Percentiles rank a stretch among this genome's conserved stretches.
phyloP scores from a whole-genome alignment of 2,888 invertebrate genomes.

The Eupithecia exiguata region DNA sequence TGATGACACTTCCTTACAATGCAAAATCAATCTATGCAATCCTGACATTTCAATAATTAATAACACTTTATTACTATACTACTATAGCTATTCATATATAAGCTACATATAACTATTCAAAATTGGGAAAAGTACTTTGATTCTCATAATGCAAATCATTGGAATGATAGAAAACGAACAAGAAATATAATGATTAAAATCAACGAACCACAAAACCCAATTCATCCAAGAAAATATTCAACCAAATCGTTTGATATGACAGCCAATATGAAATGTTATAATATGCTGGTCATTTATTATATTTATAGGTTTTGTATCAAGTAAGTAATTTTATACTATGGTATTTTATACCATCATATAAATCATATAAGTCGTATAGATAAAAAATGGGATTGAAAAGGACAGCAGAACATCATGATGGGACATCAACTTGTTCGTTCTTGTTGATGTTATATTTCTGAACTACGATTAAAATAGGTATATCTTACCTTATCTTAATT shows the following conservation, averaged over 20 bases:
- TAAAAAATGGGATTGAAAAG: not conserved
- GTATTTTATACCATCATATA: too few relatives aligned
- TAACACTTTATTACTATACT: too few relatives aligned
- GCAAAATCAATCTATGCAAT: too few relatives aligned
- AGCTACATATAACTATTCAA: too few relatives aligned
- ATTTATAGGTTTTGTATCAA: conserved; percentile 21
- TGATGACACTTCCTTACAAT: too few relatives aligned
- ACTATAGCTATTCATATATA: too few relatives aligned
- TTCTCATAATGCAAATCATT: not conserved
- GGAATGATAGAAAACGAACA: not conserved
- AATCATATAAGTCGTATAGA: not conserved
- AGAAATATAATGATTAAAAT: conserved; percentile 12
- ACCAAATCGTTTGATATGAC: conserved; percentile 29
- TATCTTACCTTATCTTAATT: too few relatives aligned
- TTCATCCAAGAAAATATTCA: conserved; percentile 1
- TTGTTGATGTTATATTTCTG: too few relatives aligned
- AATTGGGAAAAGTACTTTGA: too few relatives aligned
- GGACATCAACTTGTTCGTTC: too few relatives aligned
- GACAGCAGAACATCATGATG: not conserved
- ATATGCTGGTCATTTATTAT: conserved; percentile 13
- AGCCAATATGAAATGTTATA: conserved; percentile 37
- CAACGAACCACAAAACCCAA: conserved; percentile 23
- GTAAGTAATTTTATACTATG: conserved; percentile 19
- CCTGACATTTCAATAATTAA: too few relatives aligned
- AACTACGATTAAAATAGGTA: too few relatives aligned